These are phyloP conservation scores for Phaenicophaeus curvirostris DNA, from an alignment of 2,797 vertebrate species.

Conservation along the genomic window DNA sequence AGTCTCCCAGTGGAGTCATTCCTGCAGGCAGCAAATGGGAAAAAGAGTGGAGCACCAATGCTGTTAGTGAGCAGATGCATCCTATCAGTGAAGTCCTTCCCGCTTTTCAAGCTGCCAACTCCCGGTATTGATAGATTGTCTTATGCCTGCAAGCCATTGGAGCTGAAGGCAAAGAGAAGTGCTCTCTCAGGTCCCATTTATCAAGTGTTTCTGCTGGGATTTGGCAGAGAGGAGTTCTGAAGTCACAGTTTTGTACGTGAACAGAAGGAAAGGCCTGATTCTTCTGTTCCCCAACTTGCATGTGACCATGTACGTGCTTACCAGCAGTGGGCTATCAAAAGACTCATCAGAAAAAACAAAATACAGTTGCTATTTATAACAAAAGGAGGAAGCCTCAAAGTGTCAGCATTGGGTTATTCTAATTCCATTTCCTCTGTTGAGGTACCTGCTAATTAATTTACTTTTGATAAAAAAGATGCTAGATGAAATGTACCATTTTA, in stretches of 20 bases:
- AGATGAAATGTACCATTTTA: neutral
- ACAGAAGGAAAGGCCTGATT: neutral
- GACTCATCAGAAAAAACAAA: conserved; percentile 30
- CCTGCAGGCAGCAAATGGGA: conserved; percentile 70
- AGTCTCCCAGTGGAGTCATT: conserved; percentile 69
- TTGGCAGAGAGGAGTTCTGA: conserved; percentile 68
- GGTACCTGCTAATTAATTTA: conserved; percentile 20
- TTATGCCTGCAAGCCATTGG: conserved; percentile 65
- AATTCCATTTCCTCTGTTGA: neutral
- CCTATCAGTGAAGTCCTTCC: conserved; percentile 67
- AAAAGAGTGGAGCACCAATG: conserved; percentile 46
- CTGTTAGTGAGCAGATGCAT: conserved; percentile 79
- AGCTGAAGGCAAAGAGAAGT: conserved; percentile 71
- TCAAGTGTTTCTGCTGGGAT: conserved; percentile 64
- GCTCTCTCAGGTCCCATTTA: conserved; percentile 71
- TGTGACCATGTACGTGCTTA: neutral
- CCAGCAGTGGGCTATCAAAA: conserved; percentile 16
- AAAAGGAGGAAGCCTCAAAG: neutral
- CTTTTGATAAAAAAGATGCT: neutral
- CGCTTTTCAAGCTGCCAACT: conserved; percentile 79
- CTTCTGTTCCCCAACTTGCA: neutral
- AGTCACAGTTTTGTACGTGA: conserved; percentile 45
- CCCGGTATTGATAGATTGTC: conserved; percentile 77
- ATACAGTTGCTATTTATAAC: conserved; percentile 64
- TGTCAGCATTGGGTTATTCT: conserved; percentile 18